phyloP scores from a whole-genome alignment of 2,113 vertebrate species.

The Pluvianellus socialis region DNA sequence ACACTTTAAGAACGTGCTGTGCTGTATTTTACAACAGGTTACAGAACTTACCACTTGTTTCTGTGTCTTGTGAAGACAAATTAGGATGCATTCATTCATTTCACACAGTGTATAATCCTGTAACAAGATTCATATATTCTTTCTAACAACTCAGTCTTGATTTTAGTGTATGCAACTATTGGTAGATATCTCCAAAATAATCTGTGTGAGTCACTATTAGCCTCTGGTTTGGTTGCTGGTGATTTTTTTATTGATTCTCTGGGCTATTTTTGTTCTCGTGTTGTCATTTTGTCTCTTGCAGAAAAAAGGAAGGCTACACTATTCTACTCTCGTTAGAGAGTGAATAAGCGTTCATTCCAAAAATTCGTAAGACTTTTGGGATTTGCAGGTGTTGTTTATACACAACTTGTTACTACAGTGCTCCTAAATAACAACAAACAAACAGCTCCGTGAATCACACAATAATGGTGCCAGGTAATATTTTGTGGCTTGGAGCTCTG shows the following conservation, averaged over 20 bases:
- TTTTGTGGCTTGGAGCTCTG: not conserved
- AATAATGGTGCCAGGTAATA: not conserved
- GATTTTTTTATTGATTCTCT: not conserved
- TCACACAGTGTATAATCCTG: not conserved
- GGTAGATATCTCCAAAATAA: not conserved
- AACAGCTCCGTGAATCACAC: not conserved
- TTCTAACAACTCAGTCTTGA: not conserved
- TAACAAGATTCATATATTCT: not conserved
- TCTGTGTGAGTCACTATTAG: rapidly evolving
- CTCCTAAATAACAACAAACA: not conserved
- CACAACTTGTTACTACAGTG: not conserved
- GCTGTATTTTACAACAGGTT: not conserved
- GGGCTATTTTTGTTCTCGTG: not conserved
- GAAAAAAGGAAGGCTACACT: not conserved
- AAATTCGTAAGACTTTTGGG: not conserved
- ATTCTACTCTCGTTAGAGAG: not conserved
- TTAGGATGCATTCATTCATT: not conserved
- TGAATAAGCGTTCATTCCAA: not conserved
- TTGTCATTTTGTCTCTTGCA: not conserved
- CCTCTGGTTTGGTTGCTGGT: not conserved
- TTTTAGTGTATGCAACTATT: not conserved
- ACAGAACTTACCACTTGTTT: not conserved
- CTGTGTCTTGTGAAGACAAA: not conserved
- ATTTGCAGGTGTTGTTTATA: not conserved
- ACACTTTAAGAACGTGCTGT: not conserved